phyloP scores from a whole-genome alignment of 2,888 invertebrate species.

The Melinopterus prodromus region DNA sequence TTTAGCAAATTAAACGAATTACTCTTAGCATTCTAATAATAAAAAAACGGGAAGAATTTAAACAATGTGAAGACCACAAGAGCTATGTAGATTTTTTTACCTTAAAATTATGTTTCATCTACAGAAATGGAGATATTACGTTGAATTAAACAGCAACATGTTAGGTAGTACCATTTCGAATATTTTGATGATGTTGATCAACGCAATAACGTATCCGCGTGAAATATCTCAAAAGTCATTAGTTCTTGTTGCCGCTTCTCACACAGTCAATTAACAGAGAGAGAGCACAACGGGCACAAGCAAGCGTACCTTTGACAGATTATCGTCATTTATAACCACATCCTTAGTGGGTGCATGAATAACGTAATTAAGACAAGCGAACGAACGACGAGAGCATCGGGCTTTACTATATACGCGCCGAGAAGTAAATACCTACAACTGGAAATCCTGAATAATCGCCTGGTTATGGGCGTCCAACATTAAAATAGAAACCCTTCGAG shows the following conservation, averaged over 20 bases:
- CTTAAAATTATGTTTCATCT: too few species aligned
- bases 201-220: neutral
- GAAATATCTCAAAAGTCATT: neutral
- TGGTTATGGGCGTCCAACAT: conserved; percentile 50
- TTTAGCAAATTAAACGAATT: too few species aligned
- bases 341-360: neutral
- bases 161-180: too few species aligned
- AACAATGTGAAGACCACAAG: too few species aligned
- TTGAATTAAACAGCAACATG: too few species aligned
- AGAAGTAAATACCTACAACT: conserved; percentile 32
- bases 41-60: too few species aligned
- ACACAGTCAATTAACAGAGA: neutral
- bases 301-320: conserved; percentile 4
- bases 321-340: conserved; percentile 7
- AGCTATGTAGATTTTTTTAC: too few species aligned
- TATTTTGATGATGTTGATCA: too few species aligned
- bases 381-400: neutral
- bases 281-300: neutral
- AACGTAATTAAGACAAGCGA: conserved; percentile 26
- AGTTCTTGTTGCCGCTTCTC: neutral
- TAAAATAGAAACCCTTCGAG: conserved; percentile 51
- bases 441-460: conserved; percentile 54
- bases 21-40: too few species aligned
- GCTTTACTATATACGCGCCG: conserved; percentile 9
- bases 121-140: too few species aligned